Percentiles rank a stretch among this genome's conserved stretches.
Conservation (phyloP, 2,113 vertebrate species). For the Notarius quadriscutis region DNA sequence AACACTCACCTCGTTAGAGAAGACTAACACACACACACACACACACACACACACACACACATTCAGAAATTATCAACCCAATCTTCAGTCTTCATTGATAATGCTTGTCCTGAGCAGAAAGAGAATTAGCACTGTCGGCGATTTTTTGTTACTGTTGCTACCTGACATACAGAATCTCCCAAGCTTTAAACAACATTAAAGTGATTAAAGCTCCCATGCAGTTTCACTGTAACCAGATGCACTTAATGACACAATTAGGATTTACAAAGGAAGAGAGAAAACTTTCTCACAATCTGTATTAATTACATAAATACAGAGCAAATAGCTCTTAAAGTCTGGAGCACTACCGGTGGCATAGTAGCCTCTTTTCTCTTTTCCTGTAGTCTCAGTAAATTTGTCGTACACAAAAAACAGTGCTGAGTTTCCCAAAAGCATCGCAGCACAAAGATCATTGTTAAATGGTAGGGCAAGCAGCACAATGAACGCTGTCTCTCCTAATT, state of each 20-base stretch:
- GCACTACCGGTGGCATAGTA: slow-evolving; percentile 3
- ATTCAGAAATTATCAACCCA: neutral
- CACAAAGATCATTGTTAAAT: no score
- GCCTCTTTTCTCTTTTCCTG: neutral
- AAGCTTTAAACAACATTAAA: neutral
- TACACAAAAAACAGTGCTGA: no score
- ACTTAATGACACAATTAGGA: slow-evolving; percentile 33
- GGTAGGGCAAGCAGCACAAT: no score
- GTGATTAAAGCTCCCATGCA: slow-evolving; percentile 17
- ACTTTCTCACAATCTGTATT: slow-evolving; percentile 24
- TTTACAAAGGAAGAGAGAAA: slow-evolving; percentile 24
- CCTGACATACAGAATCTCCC: neutral
- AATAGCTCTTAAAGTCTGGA: slow-evolving; percentile 18
- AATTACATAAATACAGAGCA: slow-evolving; percentile 18
- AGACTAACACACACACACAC: slow-evolving; percentile 4
- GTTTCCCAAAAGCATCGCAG: no score
- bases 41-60: slow-evolving; percentile 7
- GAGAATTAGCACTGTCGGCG: no score
- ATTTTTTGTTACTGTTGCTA: slow-evolving; percentile 1
- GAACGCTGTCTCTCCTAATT: no score
- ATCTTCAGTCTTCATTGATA: neutral
- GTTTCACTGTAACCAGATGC: neutral
- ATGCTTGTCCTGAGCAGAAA: neutral
- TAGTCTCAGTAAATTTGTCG: no score
- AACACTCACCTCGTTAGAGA: slow-evolving; percentile 56